phyloP scores from a whole-genome alignment of 2,888 invertebrate genomes.

The Polymixis lichenea region DNA sequence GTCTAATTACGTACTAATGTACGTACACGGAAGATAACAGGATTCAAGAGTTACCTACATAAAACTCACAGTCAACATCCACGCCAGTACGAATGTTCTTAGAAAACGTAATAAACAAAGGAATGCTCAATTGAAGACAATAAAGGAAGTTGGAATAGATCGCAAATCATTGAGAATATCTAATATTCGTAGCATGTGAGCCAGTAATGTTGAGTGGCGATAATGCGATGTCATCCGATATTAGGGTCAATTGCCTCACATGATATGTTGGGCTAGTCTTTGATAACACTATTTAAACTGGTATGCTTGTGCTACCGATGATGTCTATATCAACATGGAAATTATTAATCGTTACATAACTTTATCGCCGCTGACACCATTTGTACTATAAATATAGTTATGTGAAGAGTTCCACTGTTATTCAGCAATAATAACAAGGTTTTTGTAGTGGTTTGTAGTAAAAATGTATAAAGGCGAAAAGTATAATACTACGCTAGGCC shows the following conservation, averaged over 20 bases:
- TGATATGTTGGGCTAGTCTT: conserved; percentile 79
- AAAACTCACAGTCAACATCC: conserved; percentile 29
- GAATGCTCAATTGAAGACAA: conserved; percentile 45
- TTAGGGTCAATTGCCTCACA: conserved; percentile 84
- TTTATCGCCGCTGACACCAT: conserved; percentile 71
- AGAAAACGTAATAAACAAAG: conserved; percentile 40
- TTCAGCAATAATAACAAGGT: conserved; percentile 18
- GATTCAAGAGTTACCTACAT: conserved; percentile 34
- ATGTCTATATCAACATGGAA: conserved; percentile 74
- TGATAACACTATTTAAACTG: conserved; percentile 82
- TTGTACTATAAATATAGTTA: conserved; percentile 42
- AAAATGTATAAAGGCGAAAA: neutral
- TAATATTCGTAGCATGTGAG: conserved; percentile 63
- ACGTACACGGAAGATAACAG: conserved; percentile 55
- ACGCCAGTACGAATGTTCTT: conserved; percentile 38
- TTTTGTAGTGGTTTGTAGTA: neutral
- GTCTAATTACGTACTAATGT: conserved; percentile 57
- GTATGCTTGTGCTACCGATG: conserved; percentile 74
- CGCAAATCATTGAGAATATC: conserved; percentile 52
- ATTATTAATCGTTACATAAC: conserved; percentile 72
- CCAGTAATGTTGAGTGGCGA: conserved; percentile 71
- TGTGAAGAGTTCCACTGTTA: conserved; percentile 33
- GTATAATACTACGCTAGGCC: neutral
- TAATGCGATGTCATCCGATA: conserved; percentile 81
- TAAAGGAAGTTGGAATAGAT: conserved; percentile 51